A percentile compares a stretch with the other conserved stretches of the same genome.
phyloP scores from a whole-genome alignment of 2,797 vertebrate genomes.

The Emydoidea blandingii region DNA sequence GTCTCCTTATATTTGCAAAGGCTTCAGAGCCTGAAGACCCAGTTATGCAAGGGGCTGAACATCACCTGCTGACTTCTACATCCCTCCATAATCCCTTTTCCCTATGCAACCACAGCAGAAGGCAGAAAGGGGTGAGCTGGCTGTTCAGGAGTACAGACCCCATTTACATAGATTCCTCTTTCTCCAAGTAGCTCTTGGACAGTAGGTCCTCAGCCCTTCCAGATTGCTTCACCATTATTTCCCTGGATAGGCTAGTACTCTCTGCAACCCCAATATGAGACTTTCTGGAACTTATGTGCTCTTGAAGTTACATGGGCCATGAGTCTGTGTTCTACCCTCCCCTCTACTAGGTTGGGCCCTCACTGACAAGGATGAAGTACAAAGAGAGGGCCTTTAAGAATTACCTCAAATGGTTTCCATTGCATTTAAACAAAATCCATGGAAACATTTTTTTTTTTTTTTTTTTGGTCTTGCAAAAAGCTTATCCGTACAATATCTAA shows the following conservation, averaged over 20 bases:
- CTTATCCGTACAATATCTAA: background rate
- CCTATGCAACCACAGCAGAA: background rate
- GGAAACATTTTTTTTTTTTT: background rate
- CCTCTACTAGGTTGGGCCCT: background rate
- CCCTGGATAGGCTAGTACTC: background rate
- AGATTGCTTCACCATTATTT: rapidly evolving
- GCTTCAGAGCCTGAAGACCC: background rate
- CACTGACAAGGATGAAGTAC: background rate
- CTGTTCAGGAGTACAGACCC: background rate
- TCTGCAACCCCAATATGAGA: rapidly evolving
- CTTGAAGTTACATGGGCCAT: background rate
- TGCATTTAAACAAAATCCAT: background rate
- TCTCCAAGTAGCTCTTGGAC: background rate
- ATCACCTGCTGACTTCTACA: rapidly evolving
- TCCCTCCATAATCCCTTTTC: background rate
- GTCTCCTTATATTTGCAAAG: background rate
- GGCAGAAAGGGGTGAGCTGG: background rate
- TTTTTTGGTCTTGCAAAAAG: conserved; percentile 28
- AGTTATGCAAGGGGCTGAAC: background rate
- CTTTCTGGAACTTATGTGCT: background rate
- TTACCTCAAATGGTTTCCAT: background rate
- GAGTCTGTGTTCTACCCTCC: background rate
- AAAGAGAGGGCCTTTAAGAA: background rate
- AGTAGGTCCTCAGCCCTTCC: background rate
- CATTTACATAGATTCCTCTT: background rate